phyloP scores from a whole-genome alignment of 2,797 vertebrate species.

The Orestias chungarensis region DNA sequence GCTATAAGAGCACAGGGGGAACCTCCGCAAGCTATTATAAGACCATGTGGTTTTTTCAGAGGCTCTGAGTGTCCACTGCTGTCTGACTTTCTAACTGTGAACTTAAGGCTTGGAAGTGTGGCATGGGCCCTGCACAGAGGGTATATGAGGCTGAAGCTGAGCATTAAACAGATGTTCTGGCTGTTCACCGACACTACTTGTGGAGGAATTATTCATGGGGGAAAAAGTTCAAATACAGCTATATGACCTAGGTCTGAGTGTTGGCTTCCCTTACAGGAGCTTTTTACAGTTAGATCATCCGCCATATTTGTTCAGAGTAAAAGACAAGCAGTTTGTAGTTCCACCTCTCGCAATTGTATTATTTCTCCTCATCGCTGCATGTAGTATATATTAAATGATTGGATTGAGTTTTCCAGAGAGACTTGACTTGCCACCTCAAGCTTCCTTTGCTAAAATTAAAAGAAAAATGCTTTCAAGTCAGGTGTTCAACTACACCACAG shows the following conservation, averaged over 20 bases:
- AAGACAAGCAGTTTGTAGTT: background rate
- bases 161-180: constrained; percentile 69
- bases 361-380: background rate
- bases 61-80: constrained; percentile 65
- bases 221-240: constrained; percentile 43
- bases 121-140: constrained; percentile 62
- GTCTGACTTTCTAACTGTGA: constrained; percentile 70
- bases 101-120: constrained; percentile 69
- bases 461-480: background rate
- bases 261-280: constrained; percentile 10
- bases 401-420: background rate
- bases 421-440: too few relatives aligned
- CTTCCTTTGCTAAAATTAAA: too few relatives aligned
- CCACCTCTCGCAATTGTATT: background rate
- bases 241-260: constrained; percentile 11
- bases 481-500: background rate
- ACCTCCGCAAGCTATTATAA: constrained; percentile 71
- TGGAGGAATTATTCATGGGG: constrained; percentile 48
- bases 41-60: constrained; percentile 69
- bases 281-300: constrained; percentile 5
- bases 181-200: constrained; percentile 43
- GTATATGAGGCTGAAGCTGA: constrained; percentile 61
- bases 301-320: background rate
- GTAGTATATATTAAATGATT: background rate
- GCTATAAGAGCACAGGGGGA: constrained; percentile 69